These are phyloP conservation scores for Leptinotarsa undecemlineata DNA, from an alignment of 1,140 invertebrate genomes.

Conservation along the genomic window DNA sequence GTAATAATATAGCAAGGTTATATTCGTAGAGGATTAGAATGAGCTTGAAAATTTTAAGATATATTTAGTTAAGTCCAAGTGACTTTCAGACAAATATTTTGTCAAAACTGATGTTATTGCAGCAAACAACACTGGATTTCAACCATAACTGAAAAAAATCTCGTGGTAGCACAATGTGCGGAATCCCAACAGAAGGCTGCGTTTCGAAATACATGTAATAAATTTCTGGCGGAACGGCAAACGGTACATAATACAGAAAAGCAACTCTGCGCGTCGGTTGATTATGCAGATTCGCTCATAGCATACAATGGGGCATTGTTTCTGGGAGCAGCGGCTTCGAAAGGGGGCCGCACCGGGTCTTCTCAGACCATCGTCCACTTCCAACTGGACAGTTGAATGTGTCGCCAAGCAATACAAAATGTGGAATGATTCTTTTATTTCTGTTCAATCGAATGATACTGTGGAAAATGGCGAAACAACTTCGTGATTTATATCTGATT, in stretches of 20 bases:
- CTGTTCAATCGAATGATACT: slow-evolving; percentile 20
- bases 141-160: slow-evolving; percentile 5
- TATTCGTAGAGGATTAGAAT: too few species aligned
- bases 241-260: slow-evolving; percentile 31
- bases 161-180: not conserved
- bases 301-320: slow-evolving; percentile 46
- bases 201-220: slow-evolving; percentile 18
- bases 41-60: too few species aligned
- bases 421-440: slow-evolving; percentile 39
- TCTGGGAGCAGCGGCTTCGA: slow-evolving; percentile 18
- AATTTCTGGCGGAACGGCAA: slow-evolving; percentile 26
- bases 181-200: not conserved
- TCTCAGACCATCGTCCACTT: slow-evolving; percentile 27
- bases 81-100: not conserved
- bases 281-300: slow-evolving; percentile 45
- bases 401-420: slow-evolving; percentile 24
- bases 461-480: slow-evolving; percentile 23
- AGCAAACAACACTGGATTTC: not conserved
- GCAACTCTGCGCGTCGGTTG: slow-evolving; percentile 29
- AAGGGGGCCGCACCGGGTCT: slow-evolving; percentile 26
- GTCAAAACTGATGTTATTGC: not conserved
- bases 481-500: slow-evolving; percentile 6
- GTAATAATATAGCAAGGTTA: too few species aligned
- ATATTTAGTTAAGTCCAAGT: too few species aligned
- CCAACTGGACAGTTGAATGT: slow-evolving; percentile 36